These are phyloP conservation scores for Adelognathus sp. DNA, from an alignment of 2,888 invertebrate genomes.

Conservation along the genomic window DNA sequence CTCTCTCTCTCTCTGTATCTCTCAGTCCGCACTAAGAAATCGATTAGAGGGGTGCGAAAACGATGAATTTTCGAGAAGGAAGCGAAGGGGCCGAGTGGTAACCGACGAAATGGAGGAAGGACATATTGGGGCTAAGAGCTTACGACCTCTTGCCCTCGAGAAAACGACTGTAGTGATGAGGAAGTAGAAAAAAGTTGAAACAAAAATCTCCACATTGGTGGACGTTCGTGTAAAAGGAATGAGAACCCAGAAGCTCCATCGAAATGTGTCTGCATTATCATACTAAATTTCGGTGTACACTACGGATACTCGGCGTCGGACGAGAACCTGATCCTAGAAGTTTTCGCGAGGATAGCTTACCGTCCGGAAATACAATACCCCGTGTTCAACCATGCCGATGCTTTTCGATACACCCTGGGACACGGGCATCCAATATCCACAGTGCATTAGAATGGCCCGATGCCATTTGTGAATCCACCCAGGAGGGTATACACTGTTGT, in stretches of 20 bases:
- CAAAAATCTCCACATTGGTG: not conserved
- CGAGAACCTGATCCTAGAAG: slow-evolving; percentile 8
- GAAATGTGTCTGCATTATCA: not conserved
- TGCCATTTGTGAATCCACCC: slow-evolving; percentile 26
- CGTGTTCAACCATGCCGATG: not conserved
- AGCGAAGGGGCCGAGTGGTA: too few species aligned
- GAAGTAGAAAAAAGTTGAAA: too few species aligned
- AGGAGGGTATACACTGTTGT: slow-evolving; percentile 3
- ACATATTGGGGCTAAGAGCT: too few species aligned
- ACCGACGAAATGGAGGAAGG: too few species aligned
- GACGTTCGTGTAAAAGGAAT: not conserved
- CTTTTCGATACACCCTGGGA: not conserved
- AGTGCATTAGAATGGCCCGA: slow-evolving; percentile 33
- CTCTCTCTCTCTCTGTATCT: slow-evolving; percentile 23
- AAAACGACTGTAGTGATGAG: too few species aligned
- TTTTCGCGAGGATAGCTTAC: slow-evolving; percentile 13
- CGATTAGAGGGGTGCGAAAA: too few species aligned
- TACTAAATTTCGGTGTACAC: not conserved
- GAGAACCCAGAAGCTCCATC: not conserved
- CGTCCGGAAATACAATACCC: slow-evolving; percentile 22
- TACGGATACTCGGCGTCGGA: not conserved
- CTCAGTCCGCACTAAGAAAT: too few species aligned
- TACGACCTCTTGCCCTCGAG: too few species aligned
- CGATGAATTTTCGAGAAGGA: too few species aligned
- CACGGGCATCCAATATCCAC: slow-evolving; percentile 21